A percentile compares a stretch with the other conserved stretches of the same genome.
phyloP scores from a whole-genome alignment of 1,140 invertebrate species.

The Magallana ariakensis region DNA sequence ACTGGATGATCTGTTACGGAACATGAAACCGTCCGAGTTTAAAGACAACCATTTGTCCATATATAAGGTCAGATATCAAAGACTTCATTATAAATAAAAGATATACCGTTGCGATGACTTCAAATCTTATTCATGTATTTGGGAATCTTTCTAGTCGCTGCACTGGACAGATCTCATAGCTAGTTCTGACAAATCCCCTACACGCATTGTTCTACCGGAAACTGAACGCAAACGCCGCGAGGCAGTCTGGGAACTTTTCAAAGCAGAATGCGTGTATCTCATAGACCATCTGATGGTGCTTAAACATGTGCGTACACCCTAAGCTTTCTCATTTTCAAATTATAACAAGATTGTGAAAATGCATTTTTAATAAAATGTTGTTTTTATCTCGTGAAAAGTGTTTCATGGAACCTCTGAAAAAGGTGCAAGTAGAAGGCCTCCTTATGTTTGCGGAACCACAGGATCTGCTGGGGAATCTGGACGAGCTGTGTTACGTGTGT shows the following conservation, averaged over 20 bases:
- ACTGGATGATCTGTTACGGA: slow-evolving; percentile 82
- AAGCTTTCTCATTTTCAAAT: neutral
- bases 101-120: too few species aligned
- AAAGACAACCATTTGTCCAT: slow-evolving; percentile 82
- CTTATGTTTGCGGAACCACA: slow-evolving; percentile 86
- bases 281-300: slow-evolving; percentile 87
- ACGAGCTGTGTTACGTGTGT: slow-evolving; percentile 85
- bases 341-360: too few species aligned
- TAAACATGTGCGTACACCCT: slow-evolving; percentile 83
- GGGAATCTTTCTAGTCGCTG: slow-evolving; percentile 72
- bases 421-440: slow-evolving; percentile 86
- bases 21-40: slow-evolving; percentile 82
- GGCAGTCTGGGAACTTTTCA: slow-evolving; percentile 87
- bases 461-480: slow-evolving; percentile 86
- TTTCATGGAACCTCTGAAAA: slow-evolving; percentile 87
- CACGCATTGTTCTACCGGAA: slow-evolving; percentile 70
- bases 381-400: slow-evolving; percentile 79
- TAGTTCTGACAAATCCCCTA: slow-evolving; percentile 67
- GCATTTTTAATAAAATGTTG: too few species aligned
- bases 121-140: neutral
- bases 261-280: slow-evolving; percentile 85
- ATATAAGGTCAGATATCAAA: slow-evolving; percentile 79
- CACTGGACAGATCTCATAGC: slow-evolving; percentile 81
- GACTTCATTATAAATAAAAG: neutral
- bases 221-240: slow-evolving; percentile 81